Evolutionary conservation across 2,888 invertebrate species (phyloP).

Genomic region (Oligia latruncula): DNA sequence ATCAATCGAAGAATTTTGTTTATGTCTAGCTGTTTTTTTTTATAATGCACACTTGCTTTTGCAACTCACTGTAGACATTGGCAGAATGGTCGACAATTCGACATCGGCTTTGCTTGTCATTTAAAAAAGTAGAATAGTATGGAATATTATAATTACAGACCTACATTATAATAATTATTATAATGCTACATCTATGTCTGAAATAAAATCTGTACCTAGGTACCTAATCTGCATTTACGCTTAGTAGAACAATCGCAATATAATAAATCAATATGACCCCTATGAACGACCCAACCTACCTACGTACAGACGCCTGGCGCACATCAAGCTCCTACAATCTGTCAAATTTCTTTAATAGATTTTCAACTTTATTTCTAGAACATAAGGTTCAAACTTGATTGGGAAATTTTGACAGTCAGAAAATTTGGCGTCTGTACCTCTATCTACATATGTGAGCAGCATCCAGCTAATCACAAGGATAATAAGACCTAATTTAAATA

Average conservation of each 20-base stretch:
- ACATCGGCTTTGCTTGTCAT: background rate
- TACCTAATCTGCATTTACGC: background rate
- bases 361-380: too few relatives aligned
- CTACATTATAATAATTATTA: background rate
- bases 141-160: too few relatives aligned
- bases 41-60: too few relatives aligned
- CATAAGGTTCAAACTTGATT: too few relatives aligned
- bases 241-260: background rate
- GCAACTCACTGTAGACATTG: background rate
- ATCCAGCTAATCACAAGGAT: conserved; percentile 17
- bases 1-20: background rate
- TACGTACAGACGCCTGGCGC: background rate
- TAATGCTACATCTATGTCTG: background rate
- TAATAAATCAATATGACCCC: background rate
- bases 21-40: background rate
- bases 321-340: too few relatives aligned
- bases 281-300: background rate
- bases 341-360: too few relatives aligned
- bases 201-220: background rate
- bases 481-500: background rate
- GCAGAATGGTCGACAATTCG: background rate
- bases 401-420: too few relatives aligned
- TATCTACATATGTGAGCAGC: background rate
- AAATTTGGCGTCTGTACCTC: too few relatives aligned
- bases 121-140: background rate